Base-by-base conservation (phyloP, 1,140 invertebrate genomes). In the Oryctes rhinoceros region DNA sequence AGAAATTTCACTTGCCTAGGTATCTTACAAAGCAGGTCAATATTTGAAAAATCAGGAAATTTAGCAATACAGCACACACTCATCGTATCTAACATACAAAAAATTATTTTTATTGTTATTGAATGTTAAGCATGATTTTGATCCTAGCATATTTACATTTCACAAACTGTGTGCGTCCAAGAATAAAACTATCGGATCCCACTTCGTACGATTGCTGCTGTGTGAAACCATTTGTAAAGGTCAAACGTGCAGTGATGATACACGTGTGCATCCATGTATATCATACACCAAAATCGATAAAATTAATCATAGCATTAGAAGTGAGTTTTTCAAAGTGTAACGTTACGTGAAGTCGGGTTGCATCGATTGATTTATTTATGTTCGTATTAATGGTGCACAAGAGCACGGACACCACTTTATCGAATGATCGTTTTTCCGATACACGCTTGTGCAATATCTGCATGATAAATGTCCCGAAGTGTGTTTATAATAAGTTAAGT, bases 381-480 rank as follows among this genome's bases (percentile, higher is more conserved):
- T 59, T 59, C 5, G 15, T 59, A 59, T 59, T 59, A 59, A 59
- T 59, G 53, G 53, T 59, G 53, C 53, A 59, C 53, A 59, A n/a
- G 53, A 59, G 18, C 18, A 59, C 53, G 18, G 53, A 59, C 53
- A 59, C 53, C 53, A 59, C 53, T 59, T 59, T 59, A 59, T 59
- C 53, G n/a, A 59, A 59, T 15, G 53, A 59, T 59, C 53, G n/a
- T 7, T 59, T 59, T 59, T 59, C 18, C 53, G 53, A 18, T 59
- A 59, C 53, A 18, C 65, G 65, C 24, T 71, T 71, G 65, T 71
- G 65, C 35, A 71, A 71, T 71, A 71, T 71, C 35, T 35, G 65
- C 65, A 71, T 71, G 65, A 71, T 71, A 24, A 71, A 71, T 71
- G 35, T 71, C 65, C 65, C 35, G 65, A 10, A 71, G 65, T 71